A percentile compares a stretch with the other conserved stretches of the same genome.
Conservation (phyloP, 2,797 vertebrate species). For the Astyanax mexicanus region DNA sequence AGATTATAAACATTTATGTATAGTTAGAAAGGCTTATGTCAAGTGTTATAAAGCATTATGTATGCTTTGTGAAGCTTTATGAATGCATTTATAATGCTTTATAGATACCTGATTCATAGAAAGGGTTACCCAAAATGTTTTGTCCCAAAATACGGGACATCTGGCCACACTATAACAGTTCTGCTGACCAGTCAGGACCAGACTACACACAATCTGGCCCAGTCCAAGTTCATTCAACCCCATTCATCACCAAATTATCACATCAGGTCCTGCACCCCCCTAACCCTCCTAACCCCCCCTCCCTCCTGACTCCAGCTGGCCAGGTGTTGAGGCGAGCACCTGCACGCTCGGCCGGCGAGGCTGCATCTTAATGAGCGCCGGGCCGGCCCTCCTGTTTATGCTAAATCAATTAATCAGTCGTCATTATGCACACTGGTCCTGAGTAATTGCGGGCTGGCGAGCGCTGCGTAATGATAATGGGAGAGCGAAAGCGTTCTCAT, state of each 20-base stretch:
- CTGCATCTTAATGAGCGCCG: conserved; percentile 76
- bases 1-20: too few relatives aligned
- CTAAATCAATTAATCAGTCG: conserved; percentile 85
- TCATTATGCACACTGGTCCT: conserved; percentile 81
- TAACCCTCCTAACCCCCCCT: too few relatives aligned
- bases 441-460: conserved; percentile 80
- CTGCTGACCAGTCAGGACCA: conserved; percentile 9
- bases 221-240: conserved; percentile 13
- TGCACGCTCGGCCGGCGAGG: conserved; percentile 63
- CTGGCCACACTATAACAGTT: not conserved
- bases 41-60: too few relatives aligned
- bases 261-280: not conserved
- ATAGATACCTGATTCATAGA: too few relatives aligned
- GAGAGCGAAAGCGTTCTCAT: conserved; percentile 75
- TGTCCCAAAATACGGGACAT: not conserved
- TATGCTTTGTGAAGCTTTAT: not conserved
- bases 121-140: too few relatives aligned
- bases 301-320: conserved; percentile 54
- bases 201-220: not conserved
- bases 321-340: conserved; percentile 71
- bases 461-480: conserved; percentile 79
- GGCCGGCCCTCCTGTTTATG: conserved; percentile 80
- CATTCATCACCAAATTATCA: conserved; percentile 7
- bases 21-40: too few relatives aligned
- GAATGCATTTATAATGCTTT: too few relatives aligned